Conservation (phyloP, 2,113 vertebrate species). For the Synchiropus splendidus region DNA sequence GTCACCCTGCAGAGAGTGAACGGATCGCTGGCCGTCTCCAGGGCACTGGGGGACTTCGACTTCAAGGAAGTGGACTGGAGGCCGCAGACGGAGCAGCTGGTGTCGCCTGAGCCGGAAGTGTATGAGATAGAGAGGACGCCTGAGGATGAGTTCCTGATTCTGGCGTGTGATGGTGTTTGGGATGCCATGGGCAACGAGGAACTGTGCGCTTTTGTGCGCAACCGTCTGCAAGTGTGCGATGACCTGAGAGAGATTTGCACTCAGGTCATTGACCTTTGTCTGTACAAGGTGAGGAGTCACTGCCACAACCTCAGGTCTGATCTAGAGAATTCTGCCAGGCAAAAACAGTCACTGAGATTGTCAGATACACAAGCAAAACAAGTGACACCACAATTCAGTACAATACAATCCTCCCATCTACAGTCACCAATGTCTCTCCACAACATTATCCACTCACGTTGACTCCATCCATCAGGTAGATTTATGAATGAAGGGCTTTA, state of each 20-base stretch:
- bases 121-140: constrained; percentile 58
- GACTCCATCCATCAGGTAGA: constrained; percentile 1
- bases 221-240: constrained; percentile 63
- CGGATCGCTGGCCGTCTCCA: constrained; percentile 74
- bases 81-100: constrained; percentile 70
- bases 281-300: constrained; percentile 71
- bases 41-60: constrained; percentile 73
- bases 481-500: constrained; percentile 31
- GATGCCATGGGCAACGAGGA: constrained; percentile 69
- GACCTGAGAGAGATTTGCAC: constrained; percentile 71
- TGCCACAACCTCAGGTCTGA: neutral
- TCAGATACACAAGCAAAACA: neutral
- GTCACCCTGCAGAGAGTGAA: constrained; percentile 69
- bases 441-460: too few relatives aligned
- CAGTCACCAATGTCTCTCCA: too few relatives aligned
- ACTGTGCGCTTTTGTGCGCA: constrained; percentile 66
- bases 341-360: neutral
- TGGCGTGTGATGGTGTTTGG: constrained; percentile 78
- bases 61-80: constrained; percentile 71
- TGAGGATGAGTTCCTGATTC: constrained; percentile 71
- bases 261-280: constrained; percentile 72
- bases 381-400: neutral
- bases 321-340: neutral
- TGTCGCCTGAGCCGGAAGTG: constrained; percentile 75
- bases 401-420: too few relatives aligned